These are phyloP conservation scores for Pollenia labialis DNA, from an alignment of 2,888 invertebrate species.

Conservation along the genomic window DNA sequence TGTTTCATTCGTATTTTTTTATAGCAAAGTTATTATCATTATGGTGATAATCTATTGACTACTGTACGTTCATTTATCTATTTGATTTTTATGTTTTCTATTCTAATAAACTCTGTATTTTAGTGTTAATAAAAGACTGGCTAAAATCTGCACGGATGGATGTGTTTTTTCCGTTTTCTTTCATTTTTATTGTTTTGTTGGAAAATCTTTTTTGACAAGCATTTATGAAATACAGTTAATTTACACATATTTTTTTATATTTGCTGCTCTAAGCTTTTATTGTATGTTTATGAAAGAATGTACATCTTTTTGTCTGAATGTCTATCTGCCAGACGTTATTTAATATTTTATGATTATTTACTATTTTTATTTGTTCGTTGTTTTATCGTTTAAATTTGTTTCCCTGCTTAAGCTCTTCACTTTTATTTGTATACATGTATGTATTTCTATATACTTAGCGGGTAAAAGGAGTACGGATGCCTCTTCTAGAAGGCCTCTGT, in stretches of 20 bases:
- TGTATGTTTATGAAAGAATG: background rate
- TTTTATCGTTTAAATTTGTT: slow-evolving; percentile 2
- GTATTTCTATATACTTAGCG: too few species aligned
- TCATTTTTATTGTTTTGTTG: slow-evolving; percentile 26
- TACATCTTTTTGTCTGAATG: background rate
- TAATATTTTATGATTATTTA: slow-evolving; percentile 59
- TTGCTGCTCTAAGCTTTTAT: background rate
- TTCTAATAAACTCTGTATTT: slow-evolving; percentile 13
- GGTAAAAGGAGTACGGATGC: too few species aligned
- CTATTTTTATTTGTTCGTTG: slow-evolving; percentile 45
- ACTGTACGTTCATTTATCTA: background rate
- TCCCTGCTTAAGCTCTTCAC: background rate
- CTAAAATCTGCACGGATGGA: slow-evolving; percentile 11
- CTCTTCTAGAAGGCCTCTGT: too few species aligned
- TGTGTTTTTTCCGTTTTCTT: background rate
- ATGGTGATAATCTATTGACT: slow-evolving; percentile 53
- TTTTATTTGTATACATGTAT: slow-evolving; percentile 6
- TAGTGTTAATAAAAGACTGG: background rate
- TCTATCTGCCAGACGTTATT: slow-evolving; percentile 18
- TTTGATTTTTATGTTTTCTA: slow-evolving; percentile 27
- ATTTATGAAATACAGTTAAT: slow-evolving; percentile 11
- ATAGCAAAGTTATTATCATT: slow-evolving; percentile 39
- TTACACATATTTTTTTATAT: background rate
- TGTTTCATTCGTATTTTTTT: background rate
- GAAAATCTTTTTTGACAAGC: slow-evolving; percentile 27